phyloP scores from a whole-genome alignment of 23 tunicate species.

The Aplidium turbinatum region DNA sequence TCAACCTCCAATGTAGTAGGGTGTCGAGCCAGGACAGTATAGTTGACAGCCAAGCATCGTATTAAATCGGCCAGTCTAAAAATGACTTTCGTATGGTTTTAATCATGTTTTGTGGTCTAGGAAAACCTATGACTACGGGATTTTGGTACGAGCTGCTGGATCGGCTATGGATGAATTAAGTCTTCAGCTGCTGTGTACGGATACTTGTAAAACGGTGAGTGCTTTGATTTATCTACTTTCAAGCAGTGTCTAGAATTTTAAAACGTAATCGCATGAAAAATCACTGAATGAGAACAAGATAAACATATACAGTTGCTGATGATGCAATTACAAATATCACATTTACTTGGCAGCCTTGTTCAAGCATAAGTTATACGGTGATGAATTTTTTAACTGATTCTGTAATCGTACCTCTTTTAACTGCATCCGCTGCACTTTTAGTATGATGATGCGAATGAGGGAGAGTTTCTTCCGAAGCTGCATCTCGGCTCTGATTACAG shows the following conservation, averaged over 20 bases:
- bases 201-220: neutral
- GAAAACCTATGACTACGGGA: conserved; percentile 6
- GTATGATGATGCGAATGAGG: neutral
- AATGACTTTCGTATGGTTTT: too few relatives aligned
- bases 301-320: too few relatives aligned
- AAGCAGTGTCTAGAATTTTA: neutral
- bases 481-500: conserved; percentile 27
- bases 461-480: neutral
- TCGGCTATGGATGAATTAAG: conserved; percentile 21
- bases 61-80: too few relatives aligned
- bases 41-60: too few relatives aligned
- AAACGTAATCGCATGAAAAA: too few relatives aligned
- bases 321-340: neutral
- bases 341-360: neutral
- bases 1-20: too few relatives aligned
- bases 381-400: neutral
- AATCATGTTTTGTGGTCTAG: neutral
- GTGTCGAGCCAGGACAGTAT: too few relatives aligned
- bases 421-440: neutral
- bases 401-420: neutral
- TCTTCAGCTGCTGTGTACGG: conserved; percentile 7
- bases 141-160: conserved; percentile 9
- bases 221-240: neutral
- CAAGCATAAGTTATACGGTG: neutral
- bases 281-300: too few relatives aligned